phyloP scores from a whole-genome alignment of 2,113 vertebrate genomes.

The Nymphicus hollandicus region DNA sequence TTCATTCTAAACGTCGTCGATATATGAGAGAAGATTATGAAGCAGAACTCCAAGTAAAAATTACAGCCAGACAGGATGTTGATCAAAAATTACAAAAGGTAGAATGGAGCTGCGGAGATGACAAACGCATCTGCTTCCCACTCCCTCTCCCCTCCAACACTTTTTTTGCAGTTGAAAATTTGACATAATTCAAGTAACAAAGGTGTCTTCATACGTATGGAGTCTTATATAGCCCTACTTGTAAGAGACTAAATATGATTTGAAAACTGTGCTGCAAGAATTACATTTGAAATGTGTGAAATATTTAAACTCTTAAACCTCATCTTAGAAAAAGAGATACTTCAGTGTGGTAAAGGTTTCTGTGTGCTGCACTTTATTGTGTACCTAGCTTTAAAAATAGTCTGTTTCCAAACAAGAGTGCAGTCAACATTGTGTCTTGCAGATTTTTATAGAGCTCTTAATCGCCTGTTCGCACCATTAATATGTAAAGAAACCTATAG shows the following conservation, averaged over 20 bases:
- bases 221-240: background rate
- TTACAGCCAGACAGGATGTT: slow-evolving; percentile 85
- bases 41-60: slow-evolving; percentile 92
- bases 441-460: background rate
- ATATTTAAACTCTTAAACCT: background rate
- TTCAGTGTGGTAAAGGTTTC: background rate
- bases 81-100: slow-evolving; percentile 92
- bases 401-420: background rate
- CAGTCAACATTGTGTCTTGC: background rate
- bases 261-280: background rate
- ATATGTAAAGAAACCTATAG: background rate
- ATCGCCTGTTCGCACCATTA: background rate
- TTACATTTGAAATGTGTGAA: background rate
- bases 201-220: background rate
- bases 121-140: background rate
- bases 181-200: background rate
- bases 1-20: slow-evolving; percentile 76
- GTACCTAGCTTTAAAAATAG: background rate
- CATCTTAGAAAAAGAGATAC: background rate
- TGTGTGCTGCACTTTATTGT: background rate
- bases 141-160: accelerated
- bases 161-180: background rate
- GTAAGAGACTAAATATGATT: background rate
- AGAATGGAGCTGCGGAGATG: background rate
- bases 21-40: slow-evolving; percentile 81